These are phyloP conservation scores for Pygmarrhopalites habei DNA, from an alignment of 1,140 invertebrate species.

Conservation along the genomic window DNA sequence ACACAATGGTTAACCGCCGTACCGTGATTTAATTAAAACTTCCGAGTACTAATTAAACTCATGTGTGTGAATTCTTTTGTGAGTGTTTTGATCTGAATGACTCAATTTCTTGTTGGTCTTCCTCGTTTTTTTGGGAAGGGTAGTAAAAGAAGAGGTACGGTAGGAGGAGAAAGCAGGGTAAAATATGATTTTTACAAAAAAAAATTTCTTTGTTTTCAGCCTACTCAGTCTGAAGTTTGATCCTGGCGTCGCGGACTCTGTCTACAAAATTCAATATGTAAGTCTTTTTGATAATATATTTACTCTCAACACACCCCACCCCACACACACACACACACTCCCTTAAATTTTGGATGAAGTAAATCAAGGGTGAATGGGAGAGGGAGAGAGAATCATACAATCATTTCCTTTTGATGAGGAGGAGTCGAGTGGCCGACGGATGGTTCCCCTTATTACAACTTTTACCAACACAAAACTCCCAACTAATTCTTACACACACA, in stretches of 20 bases:
- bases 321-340: no score
- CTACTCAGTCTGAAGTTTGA: slow-evolving; percentile 30
- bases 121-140: no score
- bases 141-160: no score
- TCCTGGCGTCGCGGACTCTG: slow-evolving; percentile 21
- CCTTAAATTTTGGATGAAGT: neutral
- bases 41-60: no score
- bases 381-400: neutral
- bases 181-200: neutral
- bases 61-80: no score
- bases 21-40: no score
- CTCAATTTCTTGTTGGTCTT: no score
- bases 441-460: neutral
- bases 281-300: neutral
- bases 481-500: neutral
- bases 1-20: no score
- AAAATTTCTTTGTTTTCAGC: slow-evolving; percentile 7
- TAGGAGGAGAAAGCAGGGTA: neutral
- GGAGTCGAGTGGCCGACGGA: neutral
- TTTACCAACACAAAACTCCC: neutral
- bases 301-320: no score
- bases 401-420: slow-evolving; percentile 7
- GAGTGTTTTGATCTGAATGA: no score
- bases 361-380: neutral
- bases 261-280: slow-evolving; percentile 35